These are phyloP conservation scores for Bufotes viridis DNA, from an alignment of 2,797 vertebrate genomes.

Conservation along the genomic window DNA sequence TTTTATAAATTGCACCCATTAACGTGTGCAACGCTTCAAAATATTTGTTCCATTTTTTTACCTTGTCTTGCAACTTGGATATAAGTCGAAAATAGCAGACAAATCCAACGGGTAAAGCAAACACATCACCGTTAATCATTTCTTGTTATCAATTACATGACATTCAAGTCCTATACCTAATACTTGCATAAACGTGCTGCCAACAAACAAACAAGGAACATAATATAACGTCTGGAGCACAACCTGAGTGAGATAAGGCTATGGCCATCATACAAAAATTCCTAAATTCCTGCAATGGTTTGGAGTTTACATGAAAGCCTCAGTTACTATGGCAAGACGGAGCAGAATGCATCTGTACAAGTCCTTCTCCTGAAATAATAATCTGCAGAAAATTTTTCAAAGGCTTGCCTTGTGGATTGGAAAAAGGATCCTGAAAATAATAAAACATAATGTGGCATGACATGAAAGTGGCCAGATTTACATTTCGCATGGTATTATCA, in stretches of 20 bases:
- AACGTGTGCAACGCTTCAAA: no score
- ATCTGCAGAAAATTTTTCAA: constrained; percentile 61
- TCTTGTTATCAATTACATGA: neutral
- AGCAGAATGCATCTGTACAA: constrained; percentile 53
- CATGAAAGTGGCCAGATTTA: constrained; percentile 61
- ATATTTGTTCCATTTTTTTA: neutral
- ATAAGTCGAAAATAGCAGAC: neutral
- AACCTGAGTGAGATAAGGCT: neutral
- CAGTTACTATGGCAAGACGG: constrained; percentile 54
- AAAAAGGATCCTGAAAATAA: constrained; percentile 61
- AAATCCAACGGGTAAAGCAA: neutral
- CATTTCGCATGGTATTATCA: constrained; percentile 60
- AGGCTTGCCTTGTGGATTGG: constrained; percentile 56
- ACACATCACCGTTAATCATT: neutral
- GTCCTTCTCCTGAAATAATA: constrained; percentile 57
- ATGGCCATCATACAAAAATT: constrained; percentile 3
- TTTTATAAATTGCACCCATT: no score
- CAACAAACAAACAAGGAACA: neutral
- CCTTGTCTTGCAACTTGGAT: neutral
- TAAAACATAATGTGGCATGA: constrained; percentile 63
- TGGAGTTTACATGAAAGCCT: constrained; percentile 54
- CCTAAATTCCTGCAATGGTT: constrained; percentile 25
- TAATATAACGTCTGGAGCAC: neutral
- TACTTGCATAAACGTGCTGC: neutral
- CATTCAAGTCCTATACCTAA: neutral